Evolutionary conservation across 2,113 vertebrate species (phyloP), one percentile per base, ranked within the genome.

Genomic region (Corapipo altera): DNA sequence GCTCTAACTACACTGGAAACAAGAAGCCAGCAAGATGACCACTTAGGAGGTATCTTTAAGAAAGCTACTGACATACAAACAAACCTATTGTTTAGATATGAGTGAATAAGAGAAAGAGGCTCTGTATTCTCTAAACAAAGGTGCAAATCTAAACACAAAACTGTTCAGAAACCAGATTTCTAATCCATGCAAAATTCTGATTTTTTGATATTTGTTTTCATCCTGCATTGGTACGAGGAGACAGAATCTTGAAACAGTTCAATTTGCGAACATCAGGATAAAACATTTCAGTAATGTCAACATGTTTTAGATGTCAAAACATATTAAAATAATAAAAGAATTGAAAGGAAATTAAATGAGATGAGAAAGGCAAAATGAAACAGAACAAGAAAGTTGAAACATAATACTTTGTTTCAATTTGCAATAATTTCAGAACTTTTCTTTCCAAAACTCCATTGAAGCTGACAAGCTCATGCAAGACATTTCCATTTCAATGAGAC

Each of bases 331-430:
- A 95, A 92, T 91, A 88, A 86, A 92, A 92, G 73, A 87, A 81
- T 39, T 88, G 95, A 96, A 96, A 89, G 86, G 74, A 95, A 96
- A 95, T 93, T 96, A 96, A 96, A 95, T 89, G 16, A 94, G 79
- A 96, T 64, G 66, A 89, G 96, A 97, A 95, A 89, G 70, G 62
- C 65, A 94, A 92, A 93, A 96, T 94, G 91, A 91, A 96, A 93
- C 65, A 90, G 91, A 94, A 71, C 79, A 92, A 92, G 88, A 30
- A 92, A 95, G 82, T 83, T 59, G 88, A 92, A 95, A 85, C 54
- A 43, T 81, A 94, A 92, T 79, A 69, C 84, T 94, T 96, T 57
- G 70, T 93, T 93, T 96, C 93, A 94, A 94, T 96, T 92, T 91
- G 90, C 88, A 95, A 49, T 76, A 48, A 85, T 91, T 94, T 93